Evolutionary conservation across 2,888 invertebrate species (phyloP), one percentile per base, ranked within the genome.

Genomic region (Drosophila pseudotakahashii): DNA sequence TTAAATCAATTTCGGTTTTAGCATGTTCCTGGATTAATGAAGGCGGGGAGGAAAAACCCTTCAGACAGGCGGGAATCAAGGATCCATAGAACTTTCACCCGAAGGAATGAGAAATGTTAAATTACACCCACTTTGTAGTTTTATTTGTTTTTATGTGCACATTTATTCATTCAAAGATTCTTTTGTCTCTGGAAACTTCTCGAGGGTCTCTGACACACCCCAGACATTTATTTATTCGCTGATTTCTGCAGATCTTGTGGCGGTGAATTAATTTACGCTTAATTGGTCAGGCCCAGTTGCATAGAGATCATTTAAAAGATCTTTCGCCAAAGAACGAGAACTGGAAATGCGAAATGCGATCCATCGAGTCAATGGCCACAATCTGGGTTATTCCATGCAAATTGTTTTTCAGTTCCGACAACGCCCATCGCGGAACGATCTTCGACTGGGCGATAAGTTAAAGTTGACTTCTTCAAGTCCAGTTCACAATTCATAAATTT

Each of bases 301-400:
- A 66, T 66, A 66, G 54, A 37, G 47, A 69, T 63, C 47, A 37
- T 39, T 34, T 58, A 14, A 26, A 42, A 55, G 55, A 67, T 55
- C 32, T 53, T 44, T 47, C 6, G 55, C 37, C 13, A 52, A 52
- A 60, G 60, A 47, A 45, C 26, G 42, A 5, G 32, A 69, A 69
- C 69, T 60, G 70, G 71, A 70, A 62, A 62, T 61, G 47, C 45
- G 62, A 62, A 52, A 59, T 67, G 58, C 63, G 51, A 64, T 66
- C 45, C 51, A 52, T 34, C 32, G 52, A 71, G 59, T 73, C 73
- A 63, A 53, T 37, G 71, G 55, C 73, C 73, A 63, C 72, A 53
- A 73, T 73, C 74, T 73, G 61, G 73, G 73, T 67, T 73, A 73
- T 53, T 73, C 55, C 52, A 73, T 73, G 73, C 73, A 67, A 66